Conservation (phyloP, 1,140 invertebrate species). For the Armadillidium nasatum region DNA sequence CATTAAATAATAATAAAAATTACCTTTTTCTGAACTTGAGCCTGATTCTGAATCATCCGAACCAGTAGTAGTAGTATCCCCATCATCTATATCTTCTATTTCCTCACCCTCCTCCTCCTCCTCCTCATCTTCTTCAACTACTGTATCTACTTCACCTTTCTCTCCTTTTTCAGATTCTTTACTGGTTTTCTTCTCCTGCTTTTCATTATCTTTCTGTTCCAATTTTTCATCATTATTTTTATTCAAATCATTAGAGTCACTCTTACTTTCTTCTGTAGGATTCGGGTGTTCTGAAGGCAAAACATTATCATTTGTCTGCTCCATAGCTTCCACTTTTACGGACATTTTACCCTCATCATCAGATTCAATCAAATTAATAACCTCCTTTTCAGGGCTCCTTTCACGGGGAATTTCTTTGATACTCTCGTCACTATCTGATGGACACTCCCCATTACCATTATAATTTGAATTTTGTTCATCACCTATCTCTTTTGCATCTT, state of each 20-base stretch:
- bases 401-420: not conserved
- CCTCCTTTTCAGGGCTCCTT: not conserved
- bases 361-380: not conserved
- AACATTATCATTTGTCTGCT: too few species aligned
- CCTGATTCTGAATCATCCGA: not conserved
- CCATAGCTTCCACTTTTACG: too few species aligned
- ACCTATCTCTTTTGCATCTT: not conserved
- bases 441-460: not conserved
- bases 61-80: slow-evolving; percentile 23
- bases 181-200: not conserved
- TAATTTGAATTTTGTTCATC: not conserved
- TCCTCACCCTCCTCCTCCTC: not conserved
- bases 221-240: not conserved
- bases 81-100: slow-evolving; percentile 14
- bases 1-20: not conserved
- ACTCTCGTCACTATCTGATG: not conserved
- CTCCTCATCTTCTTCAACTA: not conserved
- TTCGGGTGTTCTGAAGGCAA: too few species aligned
- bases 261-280: too few species aligned
- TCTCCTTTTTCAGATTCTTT: not conserved
- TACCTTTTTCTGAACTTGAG: not conserved
- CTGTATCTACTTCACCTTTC: slow-evolving; percentile 4
- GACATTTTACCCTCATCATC: too few species aligned
- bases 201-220: not conserved
- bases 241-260: not conserved